phyloP scores from a whole-genome alignment of 2,888 invertebrate genomes.

The Mellilla xanthometata region DNA sequence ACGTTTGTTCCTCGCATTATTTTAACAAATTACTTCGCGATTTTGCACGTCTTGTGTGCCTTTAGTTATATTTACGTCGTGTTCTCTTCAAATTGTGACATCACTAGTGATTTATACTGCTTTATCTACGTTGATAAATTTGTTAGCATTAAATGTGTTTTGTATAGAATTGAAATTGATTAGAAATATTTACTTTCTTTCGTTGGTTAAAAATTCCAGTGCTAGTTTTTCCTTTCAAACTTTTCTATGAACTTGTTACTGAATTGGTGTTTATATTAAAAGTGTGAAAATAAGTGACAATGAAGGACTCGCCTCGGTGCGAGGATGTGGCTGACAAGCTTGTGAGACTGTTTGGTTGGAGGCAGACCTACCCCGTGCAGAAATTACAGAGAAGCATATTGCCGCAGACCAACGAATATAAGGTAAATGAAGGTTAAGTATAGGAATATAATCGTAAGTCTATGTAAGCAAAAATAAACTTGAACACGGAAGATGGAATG shows the following conservation, averaged over 20 bases:
- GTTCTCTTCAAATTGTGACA: background rate
- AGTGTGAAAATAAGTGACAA: constrained; percentile 42
- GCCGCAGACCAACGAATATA: constrained; percentile 65
- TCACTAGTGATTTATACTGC: no score
- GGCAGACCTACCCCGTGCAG: constrained; percentile 91
- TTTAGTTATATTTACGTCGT: constrained; percentile 1
- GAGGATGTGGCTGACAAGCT: constrained; percentile 90
- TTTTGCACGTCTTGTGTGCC: constrained; percentile 47
- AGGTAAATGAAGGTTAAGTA: constrained; percentile 52
- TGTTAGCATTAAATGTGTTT: no score
- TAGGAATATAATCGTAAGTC: no score
- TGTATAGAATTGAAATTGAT: no score
- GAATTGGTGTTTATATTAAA: background rate
- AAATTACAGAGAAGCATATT: constrained; percentile 86
- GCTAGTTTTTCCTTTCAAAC: no score
- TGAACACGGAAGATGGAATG: no score
- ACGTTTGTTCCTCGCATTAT: constrained; percentile 6
- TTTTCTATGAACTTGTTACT: no score
- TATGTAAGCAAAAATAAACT: no score
- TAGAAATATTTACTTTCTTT: no score
- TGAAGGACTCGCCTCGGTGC: constrained; percentile 87
- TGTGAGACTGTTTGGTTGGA: constrained; percentile 89
- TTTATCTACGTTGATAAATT: no score
- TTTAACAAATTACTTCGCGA: constrained; percentile 20
- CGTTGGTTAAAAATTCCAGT: no score